Base-by-base conservation (phyloP, 2,888 invertebrate genomes). In the Scotopteryx bipunctaria region DNA sequence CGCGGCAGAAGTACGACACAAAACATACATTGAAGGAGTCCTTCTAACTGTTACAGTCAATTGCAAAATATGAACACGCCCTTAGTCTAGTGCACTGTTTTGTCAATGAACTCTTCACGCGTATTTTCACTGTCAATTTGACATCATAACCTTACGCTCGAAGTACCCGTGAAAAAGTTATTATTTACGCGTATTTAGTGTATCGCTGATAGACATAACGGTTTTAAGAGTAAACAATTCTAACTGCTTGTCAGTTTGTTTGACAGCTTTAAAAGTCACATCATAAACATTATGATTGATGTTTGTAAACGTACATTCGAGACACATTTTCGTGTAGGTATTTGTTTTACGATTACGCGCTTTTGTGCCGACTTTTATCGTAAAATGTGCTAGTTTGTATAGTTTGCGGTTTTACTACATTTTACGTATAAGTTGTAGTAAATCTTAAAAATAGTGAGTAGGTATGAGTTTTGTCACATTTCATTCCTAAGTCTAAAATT, bases 241-340 rank as follows among this genome's bases (percentile, higher is more conserved):
- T 23, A 13, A 52, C 49, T 23, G 32, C 41, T 25, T 55, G 58
- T 57, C 56, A 33, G 58, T 56, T 50, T 55, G 58, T 58, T 57
- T 61, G 61, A 61, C 55, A 58, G 52, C 31, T 55, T 52, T 58
- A 52, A 61, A 38, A 35, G 41, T 45, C 43, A 17, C 42, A 17
- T 61, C 52, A 48, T 57, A 55, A 53, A 55, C 38, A 44, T 46
- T 32, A 57, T 57, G 54, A 59, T 54, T 14, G 31, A 49, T 54
- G 47, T 43, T 25, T 11, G 16, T 21, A 14, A 9, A 38, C 17
- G 37, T 35, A 40, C 32, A 48, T 46, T 44, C 17, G 25, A 23
- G 27, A 38, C 27, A 27, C 37, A 17, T 25, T 31, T 27, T 21
- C 35, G 19, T 11, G 9, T 15, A 15, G 14, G 3, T 29, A 6